These are phyloP conservation scores for Ennomos erosarius DNA, from an alignment of 2,888 invertebrate species.

Conservation along the genomic window DNA sequence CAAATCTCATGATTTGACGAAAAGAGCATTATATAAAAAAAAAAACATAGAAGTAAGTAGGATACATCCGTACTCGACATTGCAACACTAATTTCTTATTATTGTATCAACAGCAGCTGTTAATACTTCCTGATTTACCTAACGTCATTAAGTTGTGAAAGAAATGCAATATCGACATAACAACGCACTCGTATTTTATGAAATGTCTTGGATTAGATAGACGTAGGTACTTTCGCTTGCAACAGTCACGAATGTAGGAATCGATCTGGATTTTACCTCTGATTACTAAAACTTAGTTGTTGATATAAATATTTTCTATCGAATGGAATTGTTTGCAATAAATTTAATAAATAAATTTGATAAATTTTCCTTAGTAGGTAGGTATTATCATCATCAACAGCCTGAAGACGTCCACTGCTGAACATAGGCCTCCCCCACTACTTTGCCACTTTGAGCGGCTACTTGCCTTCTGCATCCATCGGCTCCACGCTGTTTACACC, in stretches of 20 bases:
- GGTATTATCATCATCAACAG: too few species aligned
- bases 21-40: too few species aligned
- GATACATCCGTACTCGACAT: background rate
- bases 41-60: background rate
- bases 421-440: too few species aligned
- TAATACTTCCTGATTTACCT: conserved; percentile 24
- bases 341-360: too few species aligned
- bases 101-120: conserved; percentile 17
- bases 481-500: too few species aligned
- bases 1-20: too few species aligned
- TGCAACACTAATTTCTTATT: background rate
- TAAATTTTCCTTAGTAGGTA: too few species aligned
- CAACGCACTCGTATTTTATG: conserved; percentile 30
- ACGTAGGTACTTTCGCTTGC: conserved; percentile 28
- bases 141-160: conserved; percentile 36
- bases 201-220: conserved; percentile 33
- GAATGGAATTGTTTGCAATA: too few species aligned
- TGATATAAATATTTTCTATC: too few species aligned
- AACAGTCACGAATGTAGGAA: conserved; percentile 29
- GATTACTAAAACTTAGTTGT: background rate
- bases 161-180: conserved; percentile 32
- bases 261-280: conserved; percentile 10
- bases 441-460: too few species aligned
- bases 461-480: too few species aligned
- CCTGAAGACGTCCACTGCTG: too few species aligned